phyloP scores from a whole-genome alignment of 2,888 invertebrate genomes.

The Scaptomyza flava region DNA sequence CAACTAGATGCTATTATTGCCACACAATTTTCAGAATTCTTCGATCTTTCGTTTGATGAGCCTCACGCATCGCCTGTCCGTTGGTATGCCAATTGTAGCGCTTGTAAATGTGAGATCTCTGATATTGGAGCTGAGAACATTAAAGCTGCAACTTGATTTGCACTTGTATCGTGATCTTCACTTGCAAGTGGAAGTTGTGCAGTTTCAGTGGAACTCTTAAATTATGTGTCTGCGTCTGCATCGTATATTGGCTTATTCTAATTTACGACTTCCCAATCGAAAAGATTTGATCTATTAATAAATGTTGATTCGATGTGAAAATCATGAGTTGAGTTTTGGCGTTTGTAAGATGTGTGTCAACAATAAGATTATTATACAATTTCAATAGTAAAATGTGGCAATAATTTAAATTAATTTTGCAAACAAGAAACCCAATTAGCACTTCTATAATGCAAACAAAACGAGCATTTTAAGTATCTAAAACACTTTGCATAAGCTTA shows the following conservation, averaged over 20 bases:
- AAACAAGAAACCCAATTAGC: background rate
- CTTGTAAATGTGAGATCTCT: slow-evolving; percentile 43
- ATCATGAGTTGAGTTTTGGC: too few species aligned
- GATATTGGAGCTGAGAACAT: slow-evolving; percentile 27
- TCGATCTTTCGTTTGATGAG: slow-evolving; percentile 11
- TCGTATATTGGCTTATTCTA: background rate
- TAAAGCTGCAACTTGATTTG: slow-evolving; percentile 20
- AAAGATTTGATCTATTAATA: background rate
- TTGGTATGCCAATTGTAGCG: slow-evolving; percentile 39
- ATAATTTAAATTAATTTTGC: background rate
- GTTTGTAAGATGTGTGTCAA: background rate
- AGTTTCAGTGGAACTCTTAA: slow-evolving; percentile 10
- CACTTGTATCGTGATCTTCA: slow-evolving; percentile 28
- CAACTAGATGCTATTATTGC: slow-evolving; percentile 47
- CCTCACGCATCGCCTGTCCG: slow-evolving; percentile 48
- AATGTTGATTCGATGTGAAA: slow-evolving; percentile 1
- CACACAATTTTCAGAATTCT: slow-evolving; percentile 26
- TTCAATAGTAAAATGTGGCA: too few species aligned
- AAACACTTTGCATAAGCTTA: slow-evolving; percentile 12
- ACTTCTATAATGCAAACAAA: too few species aligned
- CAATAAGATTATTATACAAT: too few species aligned
- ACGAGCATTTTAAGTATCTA: slow-evolving; percentile 1
- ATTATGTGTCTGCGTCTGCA: background rate
- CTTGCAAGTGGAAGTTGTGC: slow-evolving; percentile 9
- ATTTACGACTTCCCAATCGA: background rate